phyloP scores from a whole-genome alignment of 2,888 invertebrate species.

The Drosophila infuscata region DNA sequence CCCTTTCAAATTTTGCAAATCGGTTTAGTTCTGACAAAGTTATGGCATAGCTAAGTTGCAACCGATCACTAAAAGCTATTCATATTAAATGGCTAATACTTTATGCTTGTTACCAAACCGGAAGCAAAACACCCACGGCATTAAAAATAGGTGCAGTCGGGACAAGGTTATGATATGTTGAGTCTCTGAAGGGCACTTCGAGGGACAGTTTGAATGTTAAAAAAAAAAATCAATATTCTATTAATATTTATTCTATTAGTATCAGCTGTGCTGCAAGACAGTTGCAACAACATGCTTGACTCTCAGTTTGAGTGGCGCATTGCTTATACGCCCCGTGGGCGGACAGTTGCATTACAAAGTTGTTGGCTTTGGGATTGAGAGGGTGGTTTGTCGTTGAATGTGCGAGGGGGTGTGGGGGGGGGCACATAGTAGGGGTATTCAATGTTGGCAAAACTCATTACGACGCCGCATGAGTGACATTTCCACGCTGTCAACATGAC shows the following conservation, averaged over 20 bases:
- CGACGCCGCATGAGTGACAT: conserved; percentile 79
- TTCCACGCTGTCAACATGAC: conserved; percentile 80
- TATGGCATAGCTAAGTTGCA: background rate
- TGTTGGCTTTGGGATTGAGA: conserved; percentile 9
- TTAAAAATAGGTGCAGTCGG: background rate
- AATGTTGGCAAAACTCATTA: conserved; percentile 78
- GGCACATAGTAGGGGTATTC: conserved; percentile 16
- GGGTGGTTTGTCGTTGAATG: background rate
- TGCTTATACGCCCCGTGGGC: conserved; percentile 57
- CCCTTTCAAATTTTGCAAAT: background rate
- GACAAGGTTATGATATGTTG: background rate
- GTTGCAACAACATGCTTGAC: conserved; percentile 20
- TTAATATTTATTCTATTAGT: conserved; percentile 18
- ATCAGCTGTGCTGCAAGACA: conserved; percentile 24
- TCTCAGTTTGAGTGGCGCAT: conserved; percentile 16
- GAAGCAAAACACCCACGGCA: background rate
- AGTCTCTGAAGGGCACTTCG: background rate
- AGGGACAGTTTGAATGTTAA: conserved; percentile 5
- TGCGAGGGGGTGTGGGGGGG: no score
- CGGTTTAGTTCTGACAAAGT: background rate
- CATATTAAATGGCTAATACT: background rate
- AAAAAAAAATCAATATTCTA: conserved; percentile 1
- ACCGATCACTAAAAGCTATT: background rate
- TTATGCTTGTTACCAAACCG: background rate
- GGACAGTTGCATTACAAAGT: conserved; percentile 52